Evolutionary conservation across 2,888 invertebrate genomes (phyloP).

Genomic region (Drosophila flavopinicola): DNA sequence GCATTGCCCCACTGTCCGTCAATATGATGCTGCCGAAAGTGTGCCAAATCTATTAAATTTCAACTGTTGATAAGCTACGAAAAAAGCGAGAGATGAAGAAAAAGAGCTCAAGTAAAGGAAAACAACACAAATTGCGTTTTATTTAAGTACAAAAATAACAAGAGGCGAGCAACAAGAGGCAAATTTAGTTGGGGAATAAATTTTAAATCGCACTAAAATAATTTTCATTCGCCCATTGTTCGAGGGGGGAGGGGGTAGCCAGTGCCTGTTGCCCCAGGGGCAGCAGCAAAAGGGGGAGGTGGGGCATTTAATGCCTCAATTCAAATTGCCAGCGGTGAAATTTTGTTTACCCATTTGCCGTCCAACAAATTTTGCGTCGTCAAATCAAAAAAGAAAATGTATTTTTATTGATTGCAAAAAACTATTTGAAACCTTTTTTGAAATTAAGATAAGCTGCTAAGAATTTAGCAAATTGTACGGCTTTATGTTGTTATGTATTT

Average conservation of each 20-base stretch:
- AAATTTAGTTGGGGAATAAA: conserved; percentile 45
- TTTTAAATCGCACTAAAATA: conserved; percentile 64
- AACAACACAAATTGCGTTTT: conserved; percentile 72
- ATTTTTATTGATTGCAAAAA: conserved; percentile 52
- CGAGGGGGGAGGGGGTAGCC: conserved; percentile 8
- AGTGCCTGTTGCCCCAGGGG: neutral
- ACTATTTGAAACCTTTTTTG: conserved; percentile 15
- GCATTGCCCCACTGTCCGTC: conserved; percentile 32
- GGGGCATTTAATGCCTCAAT: conserved; percentile 6
- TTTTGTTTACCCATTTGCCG: conserved; percentile 61
- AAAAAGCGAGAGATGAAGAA: conserved; percentile 7
- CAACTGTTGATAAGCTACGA: conserved; percentile 73
- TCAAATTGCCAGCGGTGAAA: conserved; percentile 34
- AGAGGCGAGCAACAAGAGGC: conserved; percentile 34
- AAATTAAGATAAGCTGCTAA: no score
- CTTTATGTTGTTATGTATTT: no score
- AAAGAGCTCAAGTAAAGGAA: conserved; percentile 5
- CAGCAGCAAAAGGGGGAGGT: neutral
- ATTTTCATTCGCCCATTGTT: conserved; percentile 54
- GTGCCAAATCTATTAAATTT: conserved; percentile 80
- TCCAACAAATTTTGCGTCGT: conserved; percentile 72
- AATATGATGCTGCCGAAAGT: conserved; percentile 64
- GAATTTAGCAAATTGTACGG: no score
- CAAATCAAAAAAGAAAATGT: conserved; percentile 50
- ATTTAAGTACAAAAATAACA: conserved; percentile 77